Conservation (phyloP, 1,140 invertebrate species). For the Stenopsyche tienmushanensis region DNA sequence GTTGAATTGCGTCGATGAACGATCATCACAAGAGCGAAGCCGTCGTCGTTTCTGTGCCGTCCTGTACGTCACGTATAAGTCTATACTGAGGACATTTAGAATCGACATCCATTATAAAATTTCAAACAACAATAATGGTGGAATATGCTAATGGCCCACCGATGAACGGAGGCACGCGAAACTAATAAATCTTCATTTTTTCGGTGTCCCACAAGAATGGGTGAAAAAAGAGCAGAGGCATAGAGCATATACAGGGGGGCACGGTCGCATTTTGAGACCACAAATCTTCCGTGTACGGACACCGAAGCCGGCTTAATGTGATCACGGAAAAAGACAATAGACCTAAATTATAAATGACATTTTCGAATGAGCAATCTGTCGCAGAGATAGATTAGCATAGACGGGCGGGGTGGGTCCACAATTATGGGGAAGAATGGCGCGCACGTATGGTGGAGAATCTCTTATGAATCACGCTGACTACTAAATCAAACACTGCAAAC, state of each 20-base stretch:
- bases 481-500: no score
- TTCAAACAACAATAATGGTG: conserved; percentile 24
- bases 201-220: conserved; percentile 17
- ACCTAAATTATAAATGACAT: conserved; percentile 30
- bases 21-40: no score
- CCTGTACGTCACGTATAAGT: no score
- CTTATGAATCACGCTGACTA: no score
- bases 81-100: conserved; percentile 18
- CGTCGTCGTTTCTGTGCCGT: no score
- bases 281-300: conserved; percentile 24
- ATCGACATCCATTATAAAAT: conserved; percentile 31
- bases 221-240: neutral
- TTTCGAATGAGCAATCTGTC: conserved; percentile 28
- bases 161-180: conserved; percentile 28
- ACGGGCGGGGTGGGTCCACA: neutral
- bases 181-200: conserved; percentile 33
- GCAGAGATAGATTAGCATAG: neutral
- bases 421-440: neutral
- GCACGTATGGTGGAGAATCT: no score
- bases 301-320: conserved; percentile 17
- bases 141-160: conserved; percentile 29
- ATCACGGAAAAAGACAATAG: conserved; percentile 32
- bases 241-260: neutral
- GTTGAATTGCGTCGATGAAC: no score
- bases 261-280: conserved; percentile 11